phyloP scores from a whole-genome alignment of 2,797 vertebrate genomes.

The Amblyopsis hoosieri region DNA sequence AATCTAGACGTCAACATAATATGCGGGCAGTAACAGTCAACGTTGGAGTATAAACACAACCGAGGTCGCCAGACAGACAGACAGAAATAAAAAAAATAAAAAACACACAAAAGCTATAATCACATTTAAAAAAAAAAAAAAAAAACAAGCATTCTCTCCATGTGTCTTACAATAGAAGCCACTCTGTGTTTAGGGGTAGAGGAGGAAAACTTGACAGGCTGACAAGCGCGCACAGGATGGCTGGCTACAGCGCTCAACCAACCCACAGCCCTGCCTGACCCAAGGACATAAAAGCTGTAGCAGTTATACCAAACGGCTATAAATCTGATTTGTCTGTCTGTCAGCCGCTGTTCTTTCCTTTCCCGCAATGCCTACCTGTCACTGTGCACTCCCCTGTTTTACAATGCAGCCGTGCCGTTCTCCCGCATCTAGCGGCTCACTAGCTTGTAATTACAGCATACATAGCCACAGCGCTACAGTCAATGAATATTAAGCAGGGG shows the following conservation, averaged over 20 bases:
- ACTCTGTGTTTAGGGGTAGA: slow-evolving; percentile 53
- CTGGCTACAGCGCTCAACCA: slow-evolving; percentile 34
- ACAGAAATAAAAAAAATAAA: slow-evolving; percentile 34
- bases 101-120: slow-evolving; percentile 59
- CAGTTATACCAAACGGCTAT: slow-evolving; percentile 28
- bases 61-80: slow-evolving; percentile 37
- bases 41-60: slow-evolving; percentile 51
- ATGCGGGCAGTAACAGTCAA: slow-evolving; percentile 36
- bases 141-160: slow-evolving; percentile 63
- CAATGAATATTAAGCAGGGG: slow-evolving; percentile 55
- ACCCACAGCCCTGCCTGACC: slow-evolving; percentile 23
- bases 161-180: slow-evolving; percentile 55
- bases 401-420: slow-evolving; percentile 40
- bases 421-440: slow-evolving; percentile 39
- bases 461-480: slow-evolving; percentile 44
- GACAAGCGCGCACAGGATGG: slow-evolving; percentile 25
- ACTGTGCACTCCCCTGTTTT: slow-evolving; percentile 28
- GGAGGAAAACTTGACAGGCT: slow-evolving; percentile 40
- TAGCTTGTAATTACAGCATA: slow-evolving; percentile 52
- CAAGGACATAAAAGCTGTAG: slow-evolving; percentile 23
- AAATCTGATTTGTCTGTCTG: slow-evolving; percentile 15
- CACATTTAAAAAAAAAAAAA: slow-evolving; percentile 24
- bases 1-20: slow-evolving; percentile 36
- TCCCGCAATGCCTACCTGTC: slow-evolving; percentile 25
- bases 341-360: background rate